Percentiles rank a stretch among this genome's conserved stretches.
Conservation (phyloP, 2,113 vertebrate species). For the Siniperca chuatsi region DNA sequence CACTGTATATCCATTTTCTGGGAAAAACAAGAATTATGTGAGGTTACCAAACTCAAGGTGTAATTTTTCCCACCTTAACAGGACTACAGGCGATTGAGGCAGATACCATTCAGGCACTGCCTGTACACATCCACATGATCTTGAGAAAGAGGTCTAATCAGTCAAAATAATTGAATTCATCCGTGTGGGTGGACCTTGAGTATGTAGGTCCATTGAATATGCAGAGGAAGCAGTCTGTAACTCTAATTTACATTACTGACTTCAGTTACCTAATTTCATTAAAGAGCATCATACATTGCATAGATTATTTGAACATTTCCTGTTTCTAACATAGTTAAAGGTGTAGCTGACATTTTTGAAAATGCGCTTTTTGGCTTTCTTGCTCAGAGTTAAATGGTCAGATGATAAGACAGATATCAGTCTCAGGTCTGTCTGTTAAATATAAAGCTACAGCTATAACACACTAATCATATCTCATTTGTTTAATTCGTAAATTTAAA, state of each 20-base stretch:
- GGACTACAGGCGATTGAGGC: neutral
- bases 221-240: neutral
- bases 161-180: neutral
- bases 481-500: neutral
- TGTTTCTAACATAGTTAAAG: neutral
- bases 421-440: neutral
- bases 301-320: neutral
- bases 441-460: neutral
- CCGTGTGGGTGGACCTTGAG: neutral
- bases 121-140: neutral
- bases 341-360: neutral
- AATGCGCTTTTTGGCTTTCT: neutral
- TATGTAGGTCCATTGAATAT: neutral
- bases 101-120: neutral
- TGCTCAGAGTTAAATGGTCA: neutral
- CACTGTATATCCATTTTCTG: neutral
- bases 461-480: neutral
- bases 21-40: neutral
- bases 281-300: neutral
- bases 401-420: neutral
- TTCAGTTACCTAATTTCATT: neutral
- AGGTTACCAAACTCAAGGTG: neutral
- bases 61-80: neutral
- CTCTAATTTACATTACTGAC: neutral
- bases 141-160: neutral